A percentile compares a stretch with the other conserved stretches of the same genome.
phyloP scores from a whole-genome alignment of 2,888 invertebrate species.

The Andrena trimmerana region DNA sequence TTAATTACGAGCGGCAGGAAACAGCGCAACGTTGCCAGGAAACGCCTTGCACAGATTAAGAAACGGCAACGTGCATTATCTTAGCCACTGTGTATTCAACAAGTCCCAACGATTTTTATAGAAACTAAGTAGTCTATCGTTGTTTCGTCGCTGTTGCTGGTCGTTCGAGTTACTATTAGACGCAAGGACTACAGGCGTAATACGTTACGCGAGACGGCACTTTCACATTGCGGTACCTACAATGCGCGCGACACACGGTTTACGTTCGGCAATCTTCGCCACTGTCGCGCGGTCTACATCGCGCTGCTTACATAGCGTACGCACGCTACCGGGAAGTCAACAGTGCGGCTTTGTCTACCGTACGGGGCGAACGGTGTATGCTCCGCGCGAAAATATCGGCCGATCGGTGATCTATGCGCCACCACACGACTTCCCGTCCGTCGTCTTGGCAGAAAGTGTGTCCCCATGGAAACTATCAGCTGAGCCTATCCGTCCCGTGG shows the following conservation, averaged over 20 bases:
- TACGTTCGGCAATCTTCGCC: slow-evolving; percentile 3
- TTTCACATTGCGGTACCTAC: slow-evolving; percentile 54
- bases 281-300: slow-evolving; percentile 10
- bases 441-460: too few relatives aligned
- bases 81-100: too few relatives aligned
- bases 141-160: too few relatives aligned
- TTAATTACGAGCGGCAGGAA: background rate
- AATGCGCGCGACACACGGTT: slow-evolving; percentile 19
- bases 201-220: slow-evolving; percentile 4
- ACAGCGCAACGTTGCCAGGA: background rate
- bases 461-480: too few relatives aligned
- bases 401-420: background rate
- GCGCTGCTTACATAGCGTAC: slow-evolving; percentile 23
- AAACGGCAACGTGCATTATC: background rate
- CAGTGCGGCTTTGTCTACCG: slow-evolving; percentile 34
- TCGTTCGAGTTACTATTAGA: too few relatives aligned
- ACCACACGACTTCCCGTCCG: too few relatives aligned
- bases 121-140: too few relatives aligned
- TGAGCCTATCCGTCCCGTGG: too few relatives aligned
- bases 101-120: background rate
- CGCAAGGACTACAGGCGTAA: too few relatives aligned
- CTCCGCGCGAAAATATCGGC: background rate
- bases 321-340: slow-evolving; percentile 28
- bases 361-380: background rate
- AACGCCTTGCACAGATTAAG: too few relatives aligned